Evolutionary conservation across 2,113 vertebrate species (phyloP).

Genomic region (Poecilia latipinna): DNA sequence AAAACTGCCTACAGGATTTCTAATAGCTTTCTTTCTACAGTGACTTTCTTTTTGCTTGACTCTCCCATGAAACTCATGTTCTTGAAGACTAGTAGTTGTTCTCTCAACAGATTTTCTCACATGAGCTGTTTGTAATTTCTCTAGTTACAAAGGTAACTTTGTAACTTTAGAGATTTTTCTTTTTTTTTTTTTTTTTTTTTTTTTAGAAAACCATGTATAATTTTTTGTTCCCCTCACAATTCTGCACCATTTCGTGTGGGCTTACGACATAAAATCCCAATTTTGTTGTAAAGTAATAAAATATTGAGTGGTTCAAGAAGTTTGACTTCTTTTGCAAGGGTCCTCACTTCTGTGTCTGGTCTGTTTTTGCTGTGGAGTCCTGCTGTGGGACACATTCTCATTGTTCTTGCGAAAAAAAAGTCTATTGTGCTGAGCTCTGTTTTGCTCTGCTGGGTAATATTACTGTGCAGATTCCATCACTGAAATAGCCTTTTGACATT

Average conservation of each 20-base stretch:
- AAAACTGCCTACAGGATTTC: no score
- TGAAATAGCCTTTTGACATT: slow-evolving; percentile 56
- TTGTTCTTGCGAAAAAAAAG: not conserved
- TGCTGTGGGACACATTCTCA: not conserved
- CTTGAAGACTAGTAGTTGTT: not conserved
- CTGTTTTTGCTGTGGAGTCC: not conserved
- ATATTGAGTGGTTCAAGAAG: not conserved
- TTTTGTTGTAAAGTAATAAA: no score
- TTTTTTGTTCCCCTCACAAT: no score
- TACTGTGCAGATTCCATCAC: slow-evolving; percentile 16
- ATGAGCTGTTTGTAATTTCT: not conserved
- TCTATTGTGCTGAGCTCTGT: not conserved
- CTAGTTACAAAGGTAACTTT: no score
- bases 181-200: no score
- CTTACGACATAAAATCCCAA: no score
- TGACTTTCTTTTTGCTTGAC: not conserved
- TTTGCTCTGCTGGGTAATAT: not conserved
- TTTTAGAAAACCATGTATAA: no score
- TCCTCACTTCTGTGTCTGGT: not conserved
- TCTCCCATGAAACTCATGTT: not conserved
- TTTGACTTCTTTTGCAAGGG: not conserved
- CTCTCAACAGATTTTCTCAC: not conserved
- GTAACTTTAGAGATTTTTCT: no score
- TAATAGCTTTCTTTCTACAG: not conserved
- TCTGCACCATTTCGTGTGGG: no score